Percentiles rank a stretch among this genome's conserved stretches.
These are phyloP conservation scores for Micropoecilia bifurca DNA, from an alignment of 2,797 vertebrate genomes.

Conservation along the genomic window DNA sequence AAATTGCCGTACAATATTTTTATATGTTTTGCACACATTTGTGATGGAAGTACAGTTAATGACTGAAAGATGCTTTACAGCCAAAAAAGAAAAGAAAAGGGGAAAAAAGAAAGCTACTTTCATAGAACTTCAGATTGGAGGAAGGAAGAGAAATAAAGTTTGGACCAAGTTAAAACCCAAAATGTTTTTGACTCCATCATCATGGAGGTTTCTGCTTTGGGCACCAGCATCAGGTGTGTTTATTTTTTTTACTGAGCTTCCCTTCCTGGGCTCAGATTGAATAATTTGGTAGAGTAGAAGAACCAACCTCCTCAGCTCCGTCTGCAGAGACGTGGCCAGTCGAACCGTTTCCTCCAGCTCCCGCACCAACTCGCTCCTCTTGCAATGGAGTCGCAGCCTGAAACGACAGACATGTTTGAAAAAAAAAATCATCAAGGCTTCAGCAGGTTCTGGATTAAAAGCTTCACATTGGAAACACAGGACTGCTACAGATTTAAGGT, in stretches of 20 bases:
- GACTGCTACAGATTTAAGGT: neutral
- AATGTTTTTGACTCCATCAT: neutral
- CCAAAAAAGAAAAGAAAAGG: neutral
- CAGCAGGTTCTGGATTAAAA: neutral
- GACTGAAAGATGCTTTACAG: neutral
- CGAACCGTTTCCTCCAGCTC: constrained; percentile 94
- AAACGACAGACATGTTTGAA: constrained; percentile 1
- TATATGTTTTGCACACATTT: no score
- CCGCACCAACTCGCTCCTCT: constrained; percentile 90
- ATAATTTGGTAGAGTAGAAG: neutral
- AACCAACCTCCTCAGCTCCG: constrained; percentile 90
- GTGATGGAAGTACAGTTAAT: neutral
- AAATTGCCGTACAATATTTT: no score
- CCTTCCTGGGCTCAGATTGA: neutral
- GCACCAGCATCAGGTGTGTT: neutral
- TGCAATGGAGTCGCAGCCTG: constrained; percentile 91
- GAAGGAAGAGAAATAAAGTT: neutral
- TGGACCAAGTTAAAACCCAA: neutral
- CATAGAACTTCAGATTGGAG: neutral
- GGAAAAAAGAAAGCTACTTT: neutral
- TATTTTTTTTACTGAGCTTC: neutral
- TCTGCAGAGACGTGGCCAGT: constrained; percentile 85
- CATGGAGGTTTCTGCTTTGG: neutral
- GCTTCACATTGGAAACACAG: neutral
- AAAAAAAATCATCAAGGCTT: neutral